Base-by-base conservation (phyloP, 2,888 invertebrate genomes). In the Cantharis flavilabris region DNA sequence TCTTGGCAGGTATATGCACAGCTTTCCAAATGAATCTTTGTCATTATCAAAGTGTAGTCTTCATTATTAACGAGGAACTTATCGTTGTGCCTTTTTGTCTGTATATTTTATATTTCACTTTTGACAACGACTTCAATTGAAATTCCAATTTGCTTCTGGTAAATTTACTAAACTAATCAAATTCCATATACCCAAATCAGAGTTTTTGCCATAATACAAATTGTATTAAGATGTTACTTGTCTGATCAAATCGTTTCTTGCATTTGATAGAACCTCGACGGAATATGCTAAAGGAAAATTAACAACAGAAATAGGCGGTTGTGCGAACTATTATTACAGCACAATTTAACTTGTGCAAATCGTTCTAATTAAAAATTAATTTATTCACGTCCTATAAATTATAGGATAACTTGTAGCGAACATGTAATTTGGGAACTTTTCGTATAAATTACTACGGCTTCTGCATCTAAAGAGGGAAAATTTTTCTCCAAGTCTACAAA, bases 341-440 rank as follows among this genome's bases (percentile, higher is more conserved):
- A 79, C 79, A 79, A 79, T 79, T 76, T 79, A 79, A 79, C 76
- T 79, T 79, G 76, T 78, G 78, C 78, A 78, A 78, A 78, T 77
- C 77, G 77, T 75, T 79, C 76, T 75, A 79, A 79, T 79, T 79
- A 79, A 79, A 79, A 79, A 79, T 79, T 79, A 79, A 79, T 77
- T 79, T 79, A 79, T 79, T 76, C 79, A 62, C 73, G 75, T 77
- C 79, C 79, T 71, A 73, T 73, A 79, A 77, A 79, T 77, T 79
- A 79, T 79, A 75, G 77, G 75, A 77, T 75, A 76, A 79, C 75
- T 79, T 77, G 79, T 77, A 79, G 77, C 75, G 79, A 79, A 75
- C 79, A 75, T 79, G 79, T 79, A 79, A 79, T 79, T 79, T 77
- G 69, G 65, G 65, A 79, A 79, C 77, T 79, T 79, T 75, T 77